Evolutionary conservation across 2,113 vertebrate genomes (phyloP).

Genomic region (Pristiophorus japonicus): DNA sequence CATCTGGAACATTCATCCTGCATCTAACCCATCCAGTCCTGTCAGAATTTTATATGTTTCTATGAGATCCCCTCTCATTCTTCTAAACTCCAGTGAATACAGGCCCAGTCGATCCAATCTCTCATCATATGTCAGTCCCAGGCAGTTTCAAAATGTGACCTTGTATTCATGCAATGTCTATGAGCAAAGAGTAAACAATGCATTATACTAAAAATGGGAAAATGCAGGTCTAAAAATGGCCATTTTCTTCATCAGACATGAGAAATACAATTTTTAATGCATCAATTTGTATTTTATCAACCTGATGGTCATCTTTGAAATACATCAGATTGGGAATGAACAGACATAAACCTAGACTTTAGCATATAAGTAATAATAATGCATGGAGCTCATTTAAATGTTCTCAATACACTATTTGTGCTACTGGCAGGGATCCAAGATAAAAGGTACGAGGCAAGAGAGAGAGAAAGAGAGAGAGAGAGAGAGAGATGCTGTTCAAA

Average conservation of each 20-base stretch:
- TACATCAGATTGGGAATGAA: neutral
- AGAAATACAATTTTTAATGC: neutral
- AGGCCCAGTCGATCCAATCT: too few relatives aligned
- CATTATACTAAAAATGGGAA: neutral
- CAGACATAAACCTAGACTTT: neutral
- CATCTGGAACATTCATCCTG: too few relatives aligned
- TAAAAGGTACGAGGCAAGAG: neutral
- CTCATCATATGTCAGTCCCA: too few relatives aligned
- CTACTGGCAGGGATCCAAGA: neutral
- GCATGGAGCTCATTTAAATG: neutral
- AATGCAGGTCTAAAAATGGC: neutral
- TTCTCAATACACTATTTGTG: neutral
- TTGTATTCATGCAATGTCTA: neutral
- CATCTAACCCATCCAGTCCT: too few relatives aligned
- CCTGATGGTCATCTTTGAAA: neutral
- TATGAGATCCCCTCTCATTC: too few relatives aligned
- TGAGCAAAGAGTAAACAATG: neutral
- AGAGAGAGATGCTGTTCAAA: neutral
- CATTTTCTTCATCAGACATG: neutral
- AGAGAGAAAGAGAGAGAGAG: neutral
- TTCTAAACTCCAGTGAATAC: too few relatives aligned
- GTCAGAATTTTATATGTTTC: too few relatives aligned
- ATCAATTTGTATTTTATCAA: neutral
- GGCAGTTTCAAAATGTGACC: neutral
- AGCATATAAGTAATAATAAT: neutral